Percentiles rank a stretch among this genome's conserved stretches.
Conservation (phyloP, 92 coral and sea anemone genomes). For the Parazoanthus swiftii region DNA sequence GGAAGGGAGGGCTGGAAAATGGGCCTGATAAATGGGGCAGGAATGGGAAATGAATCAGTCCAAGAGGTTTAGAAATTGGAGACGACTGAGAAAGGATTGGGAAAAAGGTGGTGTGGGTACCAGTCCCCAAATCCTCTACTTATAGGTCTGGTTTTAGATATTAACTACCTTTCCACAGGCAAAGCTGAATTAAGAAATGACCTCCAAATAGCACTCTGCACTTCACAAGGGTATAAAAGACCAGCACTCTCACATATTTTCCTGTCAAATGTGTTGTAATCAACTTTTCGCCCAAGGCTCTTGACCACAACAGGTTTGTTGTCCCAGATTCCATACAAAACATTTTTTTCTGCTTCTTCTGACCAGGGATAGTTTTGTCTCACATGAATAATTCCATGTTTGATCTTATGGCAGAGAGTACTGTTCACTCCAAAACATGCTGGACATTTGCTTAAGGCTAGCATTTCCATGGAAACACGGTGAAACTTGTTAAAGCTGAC, state of each 20-base stretch:
- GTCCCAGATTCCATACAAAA: constrained; percentile 59
- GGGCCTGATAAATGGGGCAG: too few species aligned
- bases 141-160: background rate
- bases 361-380: constrained; percentile 56
- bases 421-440: constrained; percentile 76
- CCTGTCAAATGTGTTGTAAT: constrained; percentile 60
- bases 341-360: constrained; percentile 41
- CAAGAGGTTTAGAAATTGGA: too few species aligned
- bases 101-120: too few species aligned
- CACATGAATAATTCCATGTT: constrained; percentile 50
- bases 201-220: constrained; percentile 51
- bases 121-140: background rate
- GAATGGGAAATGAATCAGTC: too few species aligned
- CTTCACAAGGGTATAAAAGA: constrained; percentile 53
- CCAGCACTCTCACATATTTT: constrained; percentile 67
- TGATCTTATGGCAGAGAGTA: constrained; percentile 59
- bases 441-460: constrained; percentile 66
- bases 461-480: constrained; percentile 36
- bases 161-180: constrained; percentile 63
- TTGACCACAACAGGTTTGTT: constrained; percentile 60
- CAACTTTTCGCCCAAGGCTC: constrained; percentile 60
- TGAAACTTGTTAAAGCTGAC: constrained; percentile 28
- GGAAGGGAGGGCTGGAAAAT: too few species aligned
- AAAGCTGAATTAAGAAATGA: constrained; percentile 67
- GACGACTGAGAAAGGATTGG: too few species aligned